phyloP scores from a whole-genome alignment of 2,888 invertebrate genomes.

The Chironomus tentans region DNA sequence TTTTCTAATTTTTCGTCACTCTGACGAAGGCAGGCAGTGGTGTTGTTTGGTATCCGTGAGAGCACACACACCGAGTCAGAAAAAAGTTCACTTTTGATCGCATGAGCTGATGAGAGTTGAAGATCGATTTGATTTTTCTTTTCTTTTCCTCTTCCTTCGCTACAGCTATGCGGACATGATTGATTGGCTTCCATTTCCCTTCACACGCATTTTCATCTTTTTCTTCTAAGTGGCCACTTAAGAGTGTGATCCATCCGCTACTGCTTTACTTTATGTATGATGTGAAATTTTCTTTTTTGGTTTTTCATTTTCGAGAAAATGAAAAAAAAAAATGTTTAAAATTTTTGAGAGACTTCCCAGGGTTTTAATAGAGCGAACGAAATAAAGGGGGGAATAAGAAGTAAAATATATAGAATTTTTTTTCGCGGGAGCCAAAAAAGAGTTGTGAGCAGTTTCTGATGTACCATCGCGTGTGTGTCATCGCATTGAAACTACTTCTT shows the following conservation, averaged over 20 bases:
- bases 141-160: too few relatives aligned
- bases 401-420: background rate
- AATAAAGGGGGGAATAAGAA: too few relatives aligned
- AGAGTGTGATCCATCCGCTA: background rate
- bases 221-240: background rate
- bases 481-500: too few relatives aligned
- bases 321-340: background rate
- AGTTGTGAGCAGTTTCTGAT: too few relatives aligned
- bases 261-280: background rate
- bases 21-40: background rate
- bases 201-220: background rate
- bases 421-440: background rate
- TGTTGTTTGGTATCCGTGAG: background rate
- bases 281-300: background rate
- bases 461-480: too few relatives aligned
- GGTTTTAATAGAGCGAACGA: background rate
- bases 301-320: background rate
- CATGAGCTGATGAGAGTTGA: background rate
- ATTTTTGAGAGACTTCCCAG: slow-evolving; percentile 3
- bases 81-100: background rate
- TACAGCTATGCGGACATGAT: background rate
- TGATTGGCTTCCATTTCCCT: background rate
- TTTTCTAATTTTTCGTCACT: background rate
- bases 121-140: background rate
- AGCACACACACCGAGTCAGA: background rate